Base-by-base conservation (phyloP, 2,888 invertebrate species). In the Hipparchia sbordonii region DNA sequence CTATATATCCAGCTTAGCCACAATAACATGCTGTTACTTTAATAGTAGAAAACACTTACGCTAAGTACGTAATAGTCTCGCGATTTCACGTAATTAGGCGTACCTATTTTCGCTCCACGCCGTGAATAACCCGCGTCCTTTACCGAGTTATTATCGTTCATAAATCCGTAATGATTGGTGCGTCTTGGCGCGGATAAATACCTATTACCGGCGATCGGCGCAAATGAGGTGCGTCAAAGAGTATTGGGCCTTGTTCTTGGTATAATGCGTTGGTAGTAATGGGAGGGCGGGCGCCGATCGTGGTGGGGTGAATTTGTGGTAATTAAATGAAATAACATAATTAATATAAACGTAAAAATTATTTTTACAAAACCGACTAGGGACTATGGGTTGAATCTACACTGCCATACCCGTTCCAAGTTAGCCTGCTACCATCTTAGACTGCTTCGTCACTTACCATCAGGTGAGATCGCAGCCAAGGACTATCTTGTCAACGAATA, bases 81-180 rank as follows among this genome's bases (percentile, higher is more conserved):
- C 33, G 65, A 51, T 71, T 71, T 67, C 45, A 71, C 45, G 67
- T 73, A 67, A 73, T 73, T 63, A 73, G 63, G 59, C 46, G 67
- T 60, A 59, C 51, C 13, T 57, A 71, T 70, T 57, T 63, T 70
- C 10, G 69, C 54, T 52, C 51, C 7, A 39, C 45, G 13, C 59
- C 12, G 51, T 5, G 61, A 33, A 74, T 74, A 70, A 59, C 57
- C 66, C 68, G 48, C 56, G 61, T 63, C 57, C 45, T 23, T 71
- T 66, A 69, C 66, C 61, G 57, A 74, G 84, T 85, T 84, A 89
- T 89, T 89, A 89, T 86, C 84, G 81, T 74, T 80, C 88, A 89
- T 90, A 89, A 89, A 89, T 89, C 87, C 84, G 82, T 88, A 87
- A 87, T 88, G 89, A 89, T 88, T 84, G 87, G 78, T 78, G 86